These are phyloP conservation scores for Hermodice carunculata DNA, from an alignment of 2,888 invertebrate genomes.

Conservation along the genomic window DNA sequence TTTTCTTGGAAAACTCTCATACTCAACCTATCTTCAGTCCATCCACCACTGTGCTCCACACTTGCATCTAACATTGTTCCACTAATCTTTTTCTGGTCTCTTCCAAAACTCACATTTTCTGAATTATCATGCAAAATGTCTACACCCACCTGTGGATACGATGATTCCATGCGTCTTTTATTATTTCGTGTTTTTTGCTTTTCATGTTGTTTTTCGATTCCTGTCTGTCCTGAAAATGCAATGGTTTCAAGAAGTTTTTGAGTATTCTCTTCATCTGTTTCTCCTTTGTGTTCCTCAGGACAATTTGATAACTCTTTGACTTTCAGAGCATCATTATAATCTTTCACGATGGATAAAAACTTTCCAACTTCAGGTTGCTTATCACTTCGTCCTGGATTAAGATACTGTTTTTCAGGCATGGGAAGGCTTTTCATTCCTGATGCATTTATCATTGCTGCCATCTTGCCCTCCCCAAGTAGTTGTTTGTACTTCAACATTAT, in stretches of 20 bases:
- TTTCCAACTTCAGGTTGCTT: conserved; percentile 21
- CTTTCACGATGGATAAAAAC: conserved; percentile 42
- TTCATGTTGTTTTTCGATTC: too few relatives aligned
- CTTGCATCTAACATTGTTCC: too few relatives aligned
- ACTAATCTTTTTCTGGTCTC: too few relatives aligned
- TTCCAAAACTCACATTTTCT: too few relatives aligned
- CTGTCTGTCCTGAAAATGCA: conserved; percentile 1
- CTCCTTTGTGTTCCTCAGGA: neutral
- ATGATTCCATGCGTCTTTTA: too few relatives aligned
- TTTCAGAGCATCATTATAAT: conserved; percentile 19
- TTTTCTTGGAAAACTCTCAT: too few relatives aligned
- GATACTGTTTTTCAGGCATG: neutral
- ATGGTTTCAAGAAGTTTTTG: neutral
- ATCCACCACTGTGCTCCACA: too few relatives aligned
- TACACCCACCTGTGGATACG: too few relatives aligned
- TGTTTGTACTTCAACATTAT: conserved; percentile 18
- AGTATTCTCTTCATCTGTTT: neutral
- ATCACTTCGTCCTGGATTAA: neutral
- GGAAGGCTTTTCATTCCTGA: neutral
- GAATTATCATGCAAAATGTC: too few relatives aligned
- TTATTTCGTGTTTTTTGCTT: too few relatives aligned
- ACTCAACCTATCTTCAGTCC: too few relatives aligned
- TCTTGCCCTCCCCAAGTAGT: conserved; percentile 25
- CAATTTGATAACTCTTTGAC: neutral
- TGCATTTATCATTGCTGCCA: too few relatives aligned